Evolutionary conservation across 1,140 invertebrate species (phyloP).

Genomic region (Drosophila nigromelanica): DNA sequence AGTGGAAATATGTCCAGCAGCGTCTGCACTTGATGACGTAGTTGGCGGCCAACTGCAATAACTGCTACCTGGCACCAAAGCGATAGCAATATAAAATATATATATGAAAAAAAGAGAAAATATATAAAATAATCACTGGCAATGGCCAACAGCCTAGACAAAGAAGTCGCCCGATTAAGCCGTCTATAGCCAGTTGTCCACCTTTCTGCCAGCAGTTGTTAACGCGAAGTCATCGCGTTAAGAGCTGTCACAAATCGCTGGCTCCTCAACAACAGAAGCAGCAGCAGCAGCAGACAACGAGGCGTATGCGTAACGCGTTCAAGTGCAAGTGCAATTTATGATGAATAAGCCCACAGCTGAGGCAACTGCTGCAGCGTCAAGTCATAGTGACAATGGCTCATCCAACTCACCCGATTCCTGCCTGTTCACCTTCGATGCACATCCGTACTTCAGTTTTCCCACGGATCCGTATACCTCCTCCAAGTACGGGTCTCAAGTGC

Average conservation of each 20-base stretch:
- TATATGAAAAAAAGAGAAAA: too few relatives aligned
- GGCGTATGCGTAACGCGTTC: constrained; percentile 46
- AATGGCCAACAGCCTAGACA: constrained; percentile 47
- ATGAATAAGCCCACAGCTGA: constrained; percentile 26
- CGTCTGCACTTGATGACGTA: constrained; percentile 40
- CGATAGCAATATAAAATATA: constrained; percentile 43
- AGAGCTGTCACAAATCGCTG: constrained; percentile 37
- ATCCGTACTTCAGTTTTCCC: constrained; percentile 59
- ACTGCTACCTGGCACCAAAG: constrained; percentile 69
- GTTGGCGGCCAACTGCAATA: constrained; percentile 73
- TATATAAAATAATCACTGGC: constrained; percentile 50
- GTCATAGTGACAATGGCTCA: neutral
- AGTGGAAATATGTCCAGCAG: constrained; percentile 3
- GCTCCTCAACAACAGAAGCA: neutral
- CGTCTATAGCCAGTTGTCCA: constrained; percentile 22
- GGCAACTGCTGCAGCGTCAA: neutral
- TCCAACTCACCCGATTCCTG: constrained; percentile 1
- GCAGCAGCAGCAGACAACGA: constrained; percentile 23
- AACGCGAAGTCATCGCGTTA: constrained; percentile 46
- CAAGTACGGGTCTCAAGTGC: constrained; percentile 77
- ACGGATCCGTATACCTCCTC: constrained; percentile 56
- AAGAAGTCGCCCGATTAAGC: constrained; percentile 37
- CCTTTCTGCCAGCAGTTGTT: constrained; percentile 46
- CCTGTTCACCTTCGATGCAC: constrained; percentile 58
- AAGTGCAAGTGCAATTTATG: constrained; percentile 11